Evolutionary conservation across 2,888 invertebrate species (phyloP).

Genomic region (Smittia aterrima): DNA sequence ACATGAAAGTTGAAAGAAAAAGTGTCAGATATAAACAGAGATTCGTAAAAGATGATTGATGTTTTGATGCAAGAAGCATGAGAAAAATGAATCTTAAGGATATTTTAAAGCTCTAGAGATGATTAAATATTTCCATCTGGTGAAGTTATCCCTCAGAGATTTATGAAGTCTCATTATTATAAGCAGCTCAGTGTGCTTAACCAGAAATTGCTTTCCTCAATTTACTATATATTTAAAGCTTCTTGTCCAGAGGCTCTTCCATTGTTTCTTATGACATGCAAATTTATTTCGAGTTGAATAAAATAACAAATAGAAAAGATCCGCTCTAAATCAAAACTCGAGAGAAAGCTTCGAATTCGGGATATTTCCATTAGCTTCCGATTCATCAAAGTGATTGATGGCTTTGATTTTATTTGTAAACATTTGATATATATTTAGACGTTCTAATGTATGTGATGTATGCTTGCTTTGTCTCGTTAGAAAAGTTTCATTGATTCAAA

Average conservation of each 20-base stretch:
- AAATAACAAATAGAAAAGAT: not conserved
- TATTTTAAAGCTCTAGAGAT: not conserved
- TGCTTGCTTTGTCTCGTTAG: not conserved
- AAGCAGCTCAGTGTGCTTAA: not conserved
- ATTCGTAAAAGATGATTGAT: conserved; percentile 4
- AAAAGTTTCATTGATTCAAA: not conserved
- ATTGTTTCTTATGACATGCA: no score
- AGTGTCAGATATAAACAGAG: not conserved
- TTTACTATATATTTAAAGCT: not conserved
- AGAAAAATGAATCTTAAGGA: not conserved
- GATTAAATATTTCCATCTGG: not conserved
- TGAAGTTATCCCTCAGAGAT: not conserved
- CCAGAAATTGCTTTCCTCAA: not conserved
- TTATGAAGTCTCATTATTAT: conserved; percentile 6
- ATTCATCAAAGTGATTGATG: conserved; percentile 22
- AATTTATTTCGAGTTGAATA: no score
- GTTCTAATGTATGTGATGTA: not conserved
- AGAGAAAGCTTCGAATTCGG: not conserved
- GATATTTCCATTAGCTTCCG: not conserved
- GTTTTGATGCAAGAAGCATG: not conserved
- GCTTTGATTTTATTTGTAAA: not conserved
- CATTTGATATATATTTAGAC: not conserved
- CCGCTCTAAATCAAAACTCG: not conserved
- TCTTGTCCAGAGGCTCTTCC: not conserved
- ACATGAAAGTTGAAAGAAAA: no score